phyloP scores from a whole-genome alignment of 2,888 invertebrate species.

The Mesoligia furuncula region DNA sequence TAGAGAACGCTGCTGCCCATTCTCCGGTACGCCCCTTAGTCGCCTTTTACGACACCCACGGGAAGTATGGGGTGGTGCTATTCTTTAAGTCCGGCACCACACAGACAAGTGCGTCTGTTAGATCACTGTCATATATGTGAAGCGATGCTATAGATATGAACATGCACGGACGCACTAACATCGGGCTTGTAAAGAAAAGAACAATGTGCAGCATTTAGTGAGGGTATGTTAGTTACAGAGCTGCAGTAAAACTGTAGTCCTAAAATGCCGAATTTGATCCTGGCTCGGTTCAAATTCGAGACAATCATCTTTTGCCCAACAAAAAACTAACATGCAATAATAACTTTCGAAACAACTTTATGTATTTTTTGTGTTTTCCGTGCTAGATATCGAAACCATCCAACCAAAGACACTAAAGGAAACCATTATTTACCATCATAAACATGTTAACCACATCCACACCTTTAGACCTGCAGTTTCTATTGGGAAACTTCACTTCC shows the following conservation, averaged over 20 bases:
- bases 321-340: slow-evolving; percentile 6
- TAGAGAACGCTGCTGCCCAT: no score
- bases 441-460: slow-evolving; percentile 27
- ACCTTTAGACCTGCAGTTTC: slow-evolving; percentile 15
- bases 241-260: background rate
- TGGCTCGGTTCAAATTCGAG: background rate
- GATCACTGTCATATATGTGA: background rate
- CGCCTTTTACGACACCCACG: no score
- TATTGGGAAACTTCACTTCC: slow-evolving; percentile 32
- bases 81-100: no score
- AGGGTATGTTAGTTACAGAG: background rate
- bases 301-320: background rate
- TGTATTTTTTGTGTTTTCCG: slow-evolving; percentile 25
- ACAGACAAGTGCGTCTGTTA: slow-evolving; percentile 10
- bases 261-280: background rate
- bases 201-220: background rate
- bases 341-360: slow-evolving; percentile 2
- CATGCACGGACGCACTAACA: background rate
- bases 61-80: no score
- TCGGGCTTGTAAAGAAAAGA: background rate
- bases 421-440: slow-evolving; percentile 43
- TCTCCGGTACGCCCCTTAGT: no score
- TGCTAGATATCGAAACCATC: slow-evolving; percentile 1
- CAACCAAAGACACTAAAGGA: slow-evolving; percentile 31
- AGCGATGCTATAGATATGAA: slow-evolving; percentile 10